Evolutionary conservation across 2,888 invertebrate species (phyloP), one percentile per base, ranked within the genome.

Genomic region (Crematogaster levior): DNA sequence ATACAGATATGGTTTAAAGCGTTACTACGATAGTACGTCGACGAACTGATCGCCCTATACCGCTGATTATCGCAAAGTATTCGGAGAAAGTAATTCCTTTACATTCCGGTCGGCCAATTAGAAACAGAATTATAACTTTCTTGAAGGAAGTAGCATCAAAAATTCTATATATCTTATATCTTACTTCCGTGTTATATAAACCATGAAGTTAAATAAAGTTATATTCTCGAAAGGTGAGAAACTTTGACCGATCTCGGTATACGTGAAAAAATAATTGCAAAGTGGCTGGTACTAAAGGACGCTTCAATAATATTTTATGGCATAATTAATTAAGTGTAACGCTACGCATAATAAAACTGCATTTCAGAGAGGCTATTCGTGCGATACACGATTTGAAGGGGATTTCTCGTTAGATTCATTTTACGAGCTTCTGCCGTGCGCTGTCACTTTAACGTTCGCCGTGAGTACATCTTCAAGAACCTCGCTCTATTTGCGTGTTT

Each of bases 401-500:
- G 24, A 75, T 63, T 75, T 75, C 51, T 63, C 63, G 30, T 21
- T 5, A 15, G 63, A 24, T 63, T 24, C 9, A 37, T 40, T 61
- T 75, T 75, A 63, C 37, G 63, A 63, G 51, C 5, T 37, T 37
- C 37, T 58, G 3, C n/a, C 15, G 12, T 27, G 72, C 27, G 72
- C 40, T 56, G 56, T 34, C 61, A 60, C 34, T 60, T 81, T 81
- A 83, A 70, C 34, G 74, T 75, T 15, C 24, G 37, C 30, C 30
- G 18, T 73, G 58, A 58, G 27, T 60, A 81, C 46, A 51, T 75
- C 34, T 48, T 51, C 37, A 58, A 24, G 18, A 84, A 56, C 86
- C 85, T 90, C 83, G 86, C 82, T 88, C 85, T 83, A 85, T 85
- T 87, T 85, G 84, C 84, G 83, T 73, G 43, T 77, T 30, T 66